Percentiles rank a stretch among this genome's conserved stretches.
These are phyloP conservation scores for Pseudomyrmex cubaensis DNA, from an alignment of 1,140 invertebrate genomes.

Conservation along the genomic window DNA sequence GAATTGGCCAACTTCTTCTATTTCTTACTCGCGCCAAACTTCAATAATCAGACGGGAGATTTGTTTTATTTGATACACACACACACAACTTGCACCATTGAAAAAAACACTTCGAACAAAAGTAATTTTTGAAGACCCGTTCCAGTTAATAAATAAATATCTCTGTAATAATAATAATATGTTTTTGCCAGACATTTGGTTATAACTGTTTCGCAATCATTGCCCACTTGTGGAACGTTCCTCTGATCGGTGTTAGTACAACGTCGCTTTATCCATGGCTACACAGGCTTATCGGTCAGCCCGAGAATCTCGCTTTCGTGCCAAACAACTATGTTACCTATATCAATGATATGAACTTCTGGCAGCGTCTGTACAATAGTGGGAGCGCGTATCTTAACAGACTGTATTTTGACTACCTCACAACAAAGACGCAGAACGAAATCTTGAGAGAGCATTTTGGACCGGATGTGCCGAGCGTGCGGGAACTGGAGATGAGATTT, in stretches of 20 bases:
- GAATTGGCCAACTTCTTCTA: too few species aligned
- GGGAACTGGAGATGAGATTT: slow-evolving; percentile 83
- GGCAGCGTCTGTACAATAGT: slow-evolving; percentile 86
- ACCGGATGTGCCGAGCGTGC: slow-evolving; percentile 76
- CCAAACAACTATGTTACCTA: slow-evolving; percentile 86
- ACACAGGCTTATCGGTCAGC: slow-evolving; percentile 87
- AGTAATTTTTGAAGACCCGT: too few species aligned
- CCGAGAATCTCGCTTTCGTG: slow-evolving; percentile 87
- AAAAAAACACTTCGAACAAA: too few species aligned
- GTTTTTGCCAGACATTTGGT: slow-evolving; percentile 70
- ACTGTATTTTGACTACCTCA: slow-evolving; percentile 66
- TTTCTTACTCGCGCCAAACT: too few species aligned
- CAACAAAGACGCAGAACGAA: slow-evolving; percentile 70
- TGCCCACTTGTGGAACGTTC: slow-evolving; percentile 86
- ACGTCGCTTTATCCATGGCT: slow-evolving; percentile 87
- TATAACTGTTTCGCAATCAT: slow-evolving; percentile 85
- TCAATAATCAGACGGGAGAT: too few species aligned
- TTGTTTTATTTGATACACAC: too few species aligned
- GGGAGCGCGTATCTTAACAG: slow-evolving; percentile 62
- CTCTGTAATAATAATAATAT: too few species aligned
- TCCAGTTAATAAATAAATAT: too few species aligned
- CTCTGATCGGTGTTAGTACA: slow-evolving; percentile 86
- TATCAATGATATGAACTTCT: slow-evolving; percentile 87
- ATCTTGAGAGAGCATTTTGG: slow-evolving; percentile 82
- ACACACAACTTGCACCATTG: too few species aligned